phyloP scores from a whole-genome alignment of 1,140 invertebrate species.

The Procambarus clarkii region DNA sequence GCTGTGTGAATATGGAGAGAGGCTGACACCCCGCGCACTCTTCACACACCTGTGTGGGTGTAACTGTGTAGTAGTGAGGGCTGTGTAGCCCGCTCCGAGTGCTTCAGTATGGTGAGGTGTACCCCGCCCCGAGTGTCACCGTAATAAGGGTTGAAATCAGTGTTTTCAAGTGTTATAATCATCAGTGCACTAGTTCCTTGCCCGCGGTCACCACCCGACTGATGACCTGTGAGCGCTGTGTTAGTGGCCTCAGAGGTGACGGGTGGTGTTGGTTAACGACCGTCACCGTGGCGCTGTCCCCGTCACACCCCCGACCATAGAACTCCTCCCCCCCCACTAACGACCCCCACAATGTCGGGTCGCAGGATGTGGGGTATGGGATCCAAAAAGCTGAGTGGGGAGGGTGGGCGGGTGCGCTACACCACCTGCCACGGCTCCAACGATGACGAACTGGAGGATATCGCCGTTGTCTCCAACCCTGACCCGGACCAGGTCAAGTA shows the following conservation, averaged over 20 bases:
- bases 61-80: too few species aligned
- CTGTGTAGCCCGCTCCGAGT: not conserved
- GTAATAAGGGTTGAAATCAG: not conserved
- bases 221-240: not conserved
- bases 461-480: slow-evolving; percentile 83
- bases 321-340: not conserved
- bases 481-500: slow-evolving; percentile 80
- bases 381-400: slow-evolving; percentile 37
- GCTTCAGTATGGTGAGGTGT: not conserved
- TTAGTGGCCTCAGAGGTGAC: not conserved
- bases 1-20: not conserved
- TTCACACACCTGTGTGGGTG: not conserved
- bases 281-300: not conserved
- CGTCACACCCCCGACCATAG: not conserved
- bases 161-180: not conserved
- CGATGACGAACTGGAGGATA: slow-evolving; percentile 84
- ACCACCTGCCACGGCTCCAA: slow-evolving; percentile 67
- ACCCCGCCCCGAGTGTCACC: not conserved
- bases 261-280: not conserved
- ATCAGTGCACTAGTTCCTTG: not conserved
- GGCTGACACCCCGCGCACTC: not conserved
- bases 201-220: not conserved
- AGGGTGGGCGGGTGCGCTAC: slow-evolving; percentile 46
- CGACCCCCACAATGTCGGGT: slow-evolving; percentile 31
- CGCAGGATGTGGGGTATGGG: slow-evolving; percentile 54